Evolutionary conservation across 2,797 vertebrate species (phyloP), one percentile per base, ranked within the genome.

Genomic region (Channallabes apus): DNA sequence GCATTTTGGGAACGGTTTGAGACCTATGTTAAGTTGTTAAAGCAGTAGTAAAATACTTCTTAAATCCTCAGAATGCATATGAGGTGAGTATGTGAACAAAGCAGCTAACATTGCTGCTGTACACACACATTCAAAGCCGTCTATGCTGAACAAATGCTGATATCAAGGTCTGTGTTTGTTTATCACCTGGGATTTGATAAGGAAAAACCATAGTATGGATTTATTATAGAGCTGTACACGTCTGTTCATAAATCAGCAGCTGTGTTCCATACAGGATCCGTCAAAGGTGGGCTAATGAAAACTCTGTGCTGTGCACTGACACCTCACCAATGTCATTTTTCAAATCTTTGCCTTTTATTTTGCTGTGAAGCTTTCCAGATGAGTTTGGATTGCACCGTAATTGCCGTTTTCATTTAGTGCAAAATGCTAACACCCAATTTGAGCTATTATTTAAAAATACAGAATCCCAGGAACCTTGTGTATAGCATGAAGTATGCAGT

Each of bases 201-300:
- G 6, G 32, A 29, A 4, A 69, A 85, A 46, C 69, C 56, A 81
- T 18, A 56, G 38, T 35, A 22, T 54, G 79, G 78, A 69, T 87
- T 84, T 61, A 73, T 84, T 84, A 87, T 85, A 84, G 79, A 85
- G 82, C 86, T 77, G 87, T 85, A 77, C n/a, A 54, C 75, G 61
- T 84, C 85, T 84, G 65, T 85, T 88, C 82, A 87, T 88, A 86
- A 84, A 87, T 88, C 85, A 89, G 59, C 78, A 79, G 72, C 85
- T 61, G 84, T 75, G 84, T 82, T 84, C 61, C 29, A 14, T 20
- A 38, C 81, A 79, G 85, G 58, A 87, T 85, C 84, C 80, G 62
- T 87, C 83, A 86, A 80, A 85, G 65, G 29, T 80, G 62, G 67
- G 65, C 82, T 84, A 87, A 87, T 86, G 85, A 87, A 87, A 86